A percentile compares a stretch with the other conserved stretches of the same genome.
Conservation (phyloP, 2,888 invertebrate genomes). For the Drosophila robusta region DNA sequence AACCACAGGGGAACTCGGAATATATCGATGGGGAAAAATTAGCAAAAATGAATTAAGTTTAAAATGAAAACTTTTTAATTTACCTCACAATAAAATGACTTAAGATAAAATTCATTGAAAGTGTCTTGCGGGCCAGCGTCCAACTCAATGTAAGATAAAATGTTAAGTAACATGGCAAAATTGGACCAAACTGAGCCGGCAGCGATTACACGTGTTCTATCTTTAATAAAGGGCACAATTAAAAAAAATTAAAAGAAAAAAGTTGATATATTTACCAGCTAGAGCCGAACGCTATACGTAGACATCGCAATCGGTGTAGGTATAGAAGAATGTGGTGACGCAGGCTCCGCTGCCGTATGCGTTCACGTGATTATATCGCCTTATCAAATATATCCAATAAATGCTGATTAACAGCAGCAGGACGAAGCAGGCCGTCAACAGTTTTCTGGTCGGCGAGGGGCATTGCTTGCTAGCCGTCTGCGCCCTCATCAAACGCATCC, state of each 20-base stretch:
- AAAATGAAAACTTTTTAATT: not conserved
- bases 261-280: not conserved
- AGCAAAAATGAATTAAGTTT: no score
- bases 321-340: conserved; percentile 52
- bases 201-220: no score
- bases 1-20: no score
- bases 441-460: not conserved
- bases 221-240: no score
- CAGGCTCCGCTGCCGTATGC: conserved; percentile 61
- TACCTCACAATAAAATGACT: not conserved
- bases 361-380: conserved; percentile 53
- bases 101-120: not conserved
- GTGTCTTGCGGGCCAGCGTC: not conserved
- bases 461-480: no score
- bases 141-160: not conserved
- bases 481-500: conserved; percentile 26
- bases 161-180: not conserved
- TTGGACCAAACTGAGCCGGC: no score
- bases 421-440: conserved; percentile 12
- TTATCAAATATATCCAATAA: conserved; percentile 35
- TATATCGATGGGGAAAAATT: no score
- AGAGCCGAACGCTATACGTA: not conserved
- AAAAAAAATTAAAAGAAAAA: not conserved
- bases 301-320: conserved; percentile 53
- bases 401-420: conserved; percentile 43